Evolutionary conservation across 1,140 invertebrate genomes (phyloP).

Genomic region (Notospermus geniculatus): DNA sequence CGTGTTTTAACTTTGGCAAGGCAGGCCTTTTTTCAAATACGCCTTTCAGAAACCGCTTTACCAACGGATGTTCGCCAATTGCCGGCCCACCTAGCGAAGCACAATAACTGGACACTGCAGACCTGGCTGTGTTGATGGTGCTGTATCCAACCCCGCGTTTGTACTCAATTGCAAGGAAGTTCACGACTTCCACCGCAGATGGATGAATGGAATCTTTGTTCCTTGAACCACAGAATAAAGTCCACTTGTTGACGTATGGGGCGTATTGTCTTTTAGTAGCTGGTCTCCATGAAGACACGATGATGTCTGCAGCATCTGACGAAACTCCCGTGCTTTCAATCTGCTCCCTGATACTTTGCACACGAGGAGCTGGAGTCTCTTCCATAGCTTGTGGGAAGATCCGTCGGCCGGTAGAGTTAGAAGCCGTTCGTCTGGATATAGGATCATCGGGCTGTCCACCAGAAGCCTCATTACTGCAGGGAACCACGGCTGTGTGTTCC

Average conservation of each 20-base stretch:
- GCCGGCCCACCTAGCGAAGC: not conserved
- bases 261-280: not conserved
- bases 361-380: not conserved
- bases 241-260: not conserved
- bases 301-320: not conserved
- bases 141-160: not conserved
- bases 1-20: not conserved
- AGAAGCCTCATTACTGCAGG: not conserved
- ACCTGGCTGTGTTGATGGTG: not conserved
- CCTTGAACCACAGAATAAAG: not conserved
- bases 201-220: not conserved
- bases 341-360: not conserved
- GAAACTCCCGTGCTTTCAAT: not conserved
- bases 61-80: not conserved
- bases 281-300: not conserved
- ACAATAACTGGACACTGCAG: not conserved
- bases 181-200: not conserved
- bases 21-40: not conserved
- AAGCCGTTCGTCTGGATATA: not conserved
- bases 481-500: slow-evolving; percentile 1
- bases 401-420: not conserved
- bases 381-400: not conserved
- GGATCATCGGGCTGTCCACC: not conserved
- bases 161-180: not conserved
- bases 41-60: not conserved